Percentiles rank a stretch among this genome's conserved stretches.
These are phyloP conservation scores for Scopus umbretta DNA, from an alignment of 2,113 vertebrate species.

Conservation along the genomic window DNA sequence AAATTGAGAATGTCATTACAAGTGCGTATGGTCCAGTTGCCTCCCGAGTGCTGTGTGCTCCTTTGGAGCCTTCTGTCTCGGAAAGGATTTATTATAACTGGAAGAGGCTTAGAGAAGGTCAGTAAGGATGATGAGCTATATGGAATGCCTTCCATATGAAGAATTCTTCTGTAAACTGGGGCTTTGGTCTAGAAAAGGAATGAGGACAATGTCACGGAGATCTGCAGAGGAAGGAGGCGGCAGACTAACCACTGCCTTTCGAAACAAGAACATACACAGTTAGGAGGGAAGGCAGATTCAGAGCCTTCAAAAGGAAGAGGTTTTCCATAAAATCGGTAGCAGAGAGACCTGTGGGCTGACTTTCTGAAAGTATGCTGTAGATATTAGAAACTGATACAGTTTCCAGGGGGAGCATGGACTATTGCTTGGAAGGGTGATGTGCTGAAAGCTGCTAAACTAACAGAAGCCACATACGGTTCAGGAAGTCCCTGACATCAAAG, in stretches of 20 bases:
- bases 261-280: neutral
- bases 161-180: neutral
- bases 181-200: neutral
- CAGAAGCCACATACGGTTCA: neutral
- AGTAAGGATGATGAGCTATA: neutral
- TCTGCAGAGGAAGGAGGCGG: neutral
- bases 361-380: neutral
- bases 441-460: neutral
- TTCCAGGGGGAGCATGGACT: accelerated
- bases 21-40: neutral
- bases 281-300: neutral
- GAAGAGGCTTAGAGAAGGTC: neutral
- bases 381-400: neutral
- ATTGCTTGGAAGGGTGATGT: neutral
- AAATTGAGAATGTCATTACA: neutral
- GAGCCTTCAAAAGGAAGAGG: neutral
- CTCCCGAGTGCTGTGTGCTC: neutral
- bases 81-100: neutral
- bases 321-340: neutral
- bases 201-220: neutral
- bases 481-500: neutral
- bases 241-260: neutral
- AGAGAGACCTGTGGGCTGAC: neutral
- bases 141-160: neutral
- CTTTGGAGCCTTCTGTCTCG: neutral